Evolutionary conservation across 2,888 invertebrate species (phyloP), one percentile per base, ranked within the genome.

Genomic region (Neoitamus cyanurus): DNA sequence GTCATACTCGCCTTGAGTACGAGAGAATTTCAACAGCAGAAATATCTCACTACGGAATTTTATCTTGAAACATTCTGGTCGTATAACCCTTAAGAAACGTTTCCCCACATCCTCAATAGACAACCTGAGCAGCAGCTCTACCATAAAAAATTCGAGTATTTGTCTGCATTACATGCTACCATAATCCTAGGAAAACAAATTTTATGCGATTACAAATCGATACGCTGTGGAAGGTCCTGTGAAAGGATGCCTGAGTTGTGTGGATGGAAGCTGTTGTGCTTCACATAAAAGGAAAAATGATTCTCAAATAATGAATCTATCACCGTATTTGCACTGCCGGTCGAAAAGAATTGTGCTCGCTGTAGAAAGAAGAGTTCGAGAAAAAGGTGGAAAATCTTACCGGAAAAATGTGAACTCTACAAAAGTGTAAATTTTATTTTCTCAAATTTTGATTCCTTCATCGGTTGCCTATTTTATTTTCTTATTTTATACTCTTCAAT

Each of bases 141-240:
- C 15, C 15, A 58, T 58, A 58, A 58, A 58, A 48, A 58, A 58
- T 58, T 20, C 15, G 58, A 58, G 25, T 25, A 58, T 58, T 58
- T 58, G 20, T 58, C 58, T 58, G 58, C 58, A 58, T 58, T 58
- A 15, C 58, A 58, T 58, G 58, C 20, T 58, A 58, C 25, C 58
- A 58, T 58, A 58, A 58, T 58, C 58, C 58, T 58, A 25, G 58
- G 58, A 58, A 58, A 58, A 58, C 58, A 58, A 58, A 58, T 58
- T 58, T 58, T 58, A 58, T 58, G 58, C 58, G 58, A 58, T 58
- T 58, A 58, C 58, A 58, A 58, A 58, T 58, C 58, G 58, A 58
- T 58, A 58, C 58, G 3, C 15, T 15, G 20, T 9, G 20, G 58
- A 2, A 58, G 58, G 20, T 58, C 25, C 58, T 58, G 58, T 20